Percentiles rank a stretch among this genome's conserved stretches.
Evolutionary conservation across 2,797 vertebrate genomes (phyloP).

Genomic region (Tragelaphus oryx): DNA sequence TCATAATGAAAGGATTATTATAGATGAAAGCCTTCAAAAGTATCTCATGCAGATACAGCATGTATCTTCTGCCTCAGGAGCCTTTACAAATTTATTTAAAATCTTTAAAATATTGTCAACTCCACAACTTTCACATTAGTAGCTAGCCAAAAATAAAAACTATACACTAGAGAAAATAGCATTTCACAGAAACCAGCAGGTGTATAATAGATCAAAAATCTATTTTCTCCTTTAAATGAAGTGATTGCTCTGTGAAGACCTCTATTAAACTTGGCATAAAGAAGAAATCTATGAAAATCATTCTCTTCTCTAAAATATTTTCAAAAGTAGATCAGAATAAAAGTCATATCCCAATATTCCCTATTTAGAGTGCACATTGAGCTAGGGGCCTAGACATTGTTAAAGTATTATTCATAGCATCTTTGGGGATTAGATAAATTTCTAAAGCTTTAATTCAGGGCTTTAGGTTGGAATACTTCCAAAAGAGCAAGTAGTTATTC

Average conservation of each 20-base stretch:
- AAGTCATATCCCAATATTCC: neutral
- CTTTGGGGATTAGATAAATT: neutral
- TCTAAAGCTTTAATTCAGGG: conserved; percentile 24
- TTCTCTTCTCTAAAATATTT: neutral
- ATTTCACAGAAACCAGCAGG: conserved; percentile 46
- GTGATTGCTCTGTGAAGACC: neutral
- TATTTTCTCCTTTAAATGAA: conserved; percentile 18
- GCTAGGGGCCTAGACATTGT: neutral
- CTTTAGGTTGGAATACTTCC: conserved; percentile 10
- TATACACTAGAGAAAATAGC: neutral
- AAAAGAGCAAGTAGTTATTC: conserved; percentile 16
- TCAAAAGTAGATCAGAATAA: conserved; percentile 29
- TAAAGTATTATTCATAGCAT: neutral
- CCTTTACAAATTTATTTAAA: conserved; percentile 57
- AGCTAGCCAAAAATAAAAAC: conserved; percentile 30
- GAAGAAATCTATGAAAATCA: conserved; percentile 41
- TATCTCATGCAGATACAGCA: conserved; percentile 16
- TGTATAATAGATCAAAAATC: conserved; percentile 50
- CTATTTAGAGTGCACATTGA: neutral
- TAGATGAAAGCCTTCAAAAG: conserved; percentile 57
- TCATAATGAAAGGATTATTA: conserved; percentile 49
- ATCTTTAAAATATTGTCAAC: conserved; percentile 50
- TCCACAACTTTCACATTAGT: conserved; percentile 41
- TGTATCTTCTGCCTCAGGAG: conserved; percentile 38
- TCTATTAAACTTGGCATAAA: conserved; percentile 30